Evolutionary conservation across 1,140 invertebrate species (phyloP).

Genomic region (Nylanderia fulva): DNA sequence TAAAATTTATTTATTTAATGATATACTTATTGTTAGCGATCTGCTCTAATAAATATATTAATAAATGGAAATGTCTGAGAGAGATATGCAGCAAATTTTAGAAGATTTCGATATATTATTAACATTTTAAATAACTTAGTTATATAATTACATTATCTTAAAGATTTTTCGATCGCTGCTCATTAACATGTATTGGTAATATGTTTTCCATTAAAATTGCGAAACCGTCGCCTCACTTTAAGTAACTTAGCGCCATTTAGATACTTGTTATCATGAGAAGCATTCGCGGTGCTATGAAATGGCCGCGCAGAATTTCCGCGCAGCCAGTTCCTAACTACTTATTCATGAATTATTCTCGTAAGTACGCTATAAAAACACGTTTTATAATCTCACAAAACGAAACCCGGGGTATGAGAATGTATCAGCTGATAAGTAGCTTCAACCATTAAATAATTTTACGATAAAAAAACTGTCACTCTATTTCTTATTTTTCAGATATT

Average conservation of each 20-base stretch:
- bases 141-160: background rate
- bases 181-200: background rate
- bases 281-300: conserved; percentile 40
- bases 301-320: conserved; percentile 18
- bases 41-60: too few relatives aligned
- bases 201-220: conserved; percentile 20
- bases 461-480: background rate
- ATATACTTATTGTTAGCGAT: too few relatives aligned
- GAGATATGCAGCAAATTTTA: background rate
- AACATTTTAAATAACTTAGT: background rate
- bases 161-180: background rate
- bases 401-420: background rate
- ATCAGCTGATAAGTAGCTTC: conserved; percentile 9
- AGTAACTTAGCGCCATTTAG: conserved; percentile 54
- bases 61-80: background rate
- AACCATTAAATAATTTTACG: background rate
- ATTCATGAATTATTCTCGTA: conserved; percentile 57
- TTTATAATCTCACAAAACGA: conserved; percentile 14
- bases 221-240: conserved; percentile 34
- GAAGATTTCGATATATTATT: background rate
- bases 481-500: background rate
- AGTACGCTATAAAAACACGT: conserved; percentile 41
- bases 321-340: conserved; percentile 39
- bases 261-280: conserved; percentile 57
- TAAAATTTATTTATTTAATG: too few relatives aligned